Conservation (phyloP, 2,113 vertebrate species). For the Gila orcuttii region DNA sequence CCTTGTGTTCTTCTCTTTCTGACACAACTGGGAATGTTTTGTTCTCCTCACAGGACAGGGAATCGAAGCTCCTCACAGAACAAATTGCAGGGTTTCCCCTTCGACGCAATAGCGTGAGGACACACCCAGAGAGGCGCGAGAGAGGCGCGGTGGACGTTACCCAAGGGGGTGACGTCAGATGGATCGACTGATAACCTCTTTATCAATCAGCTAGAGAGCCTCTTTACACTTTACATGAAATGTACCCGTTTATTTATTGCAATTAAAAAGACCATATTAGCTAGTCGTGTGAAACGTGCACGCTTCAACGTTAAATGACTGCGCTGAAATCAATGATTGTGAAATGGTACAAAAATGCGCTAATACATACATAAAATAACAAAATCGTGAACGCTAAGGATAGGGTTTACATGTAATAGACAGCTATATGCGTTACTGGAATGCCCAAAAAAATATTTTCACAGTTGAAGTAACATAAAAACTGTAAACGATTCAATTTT, state of each 20-base stretch:
- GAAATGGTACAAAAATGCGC: neutral
- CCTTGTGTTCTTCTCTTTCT: neutral
- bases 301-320: neutral
- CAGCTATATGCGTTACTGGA: neutral
- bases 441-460: neutral
- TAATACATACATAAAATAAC: neutral
- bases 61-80: constrained; percentile 62
- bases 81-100: constrained; percentile 73
- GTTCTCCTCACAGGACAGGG: constrained; percentile 70
- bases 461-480: neutral
- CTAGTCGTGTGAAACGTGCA: neutral
- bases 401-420: neutral
- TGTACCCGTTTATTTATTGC: neutral
- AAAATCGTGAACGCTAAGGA: neutral
- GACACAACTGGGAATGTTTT: neutral
- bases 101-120: constrained; percentile 71
- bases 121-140: constrained; percentile 70
- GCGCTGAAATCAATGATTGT: neutral
- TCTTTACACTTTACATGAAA: constrained; percentile 9
- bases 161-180: constrained; percentile 51
- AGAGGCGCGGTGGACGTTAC: constrained; percentile 47
- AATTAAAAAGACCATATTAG: neutral
- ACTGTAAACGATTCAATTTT: neutral
- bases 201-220: constrained; percentile 28
- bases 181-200: constrained; percentile 41